A percentile compares a stretch with the other conserved stretches of the same genome.
phyloP scores from a whole-genome alignment of 2,888 invertebrate species.

The Elegia similella region DNA sequence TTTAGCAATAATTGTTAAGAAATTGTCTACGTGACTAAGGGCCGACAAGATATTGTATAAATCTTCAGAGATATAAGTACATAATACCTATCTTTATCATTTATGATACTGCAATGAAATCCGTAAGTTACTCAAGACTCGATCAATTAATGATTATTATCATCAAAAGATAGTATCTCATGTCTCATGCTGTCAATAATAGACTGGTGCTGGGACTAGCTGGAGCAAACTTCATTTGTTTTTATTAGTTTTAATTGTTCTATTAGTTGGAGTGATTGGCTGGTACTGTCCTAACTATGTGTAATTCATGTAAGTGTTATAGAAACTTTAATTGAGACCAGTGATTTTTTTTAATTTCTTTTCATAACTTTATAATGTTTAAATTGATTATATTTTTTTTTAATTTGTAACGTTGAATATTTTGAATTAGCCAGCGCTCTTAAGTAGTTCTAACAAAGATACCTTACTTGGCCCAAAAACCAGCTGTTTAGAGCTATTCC shows the following conservation, averaged over 20 bases:
- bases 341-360: no score
- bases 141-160: slow-evolving; percentile 10
- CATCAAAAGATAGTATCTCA: slow-evolving; percentile 11
- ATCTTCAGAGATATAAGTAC: slow-evolving; percentile 12
- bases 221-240: not conserved
- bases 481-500: slow-evolving; percentile 1
- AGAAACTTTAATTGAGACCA: no score
- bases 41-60: slow-evolving; percentile 14
- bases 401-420: no score
- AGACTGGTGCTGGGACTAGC: not conserved
- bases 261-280: not conserved
- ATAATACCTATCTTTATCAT: slow-evolving; percentile 11
- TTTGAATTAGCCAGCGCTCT: no score
- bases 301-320: not conserved
- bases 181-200: not conserved
- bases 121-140: slow-evolving; percentile 8
- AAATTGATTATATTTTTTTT: no score
- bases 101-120: slow-evolving; percentile 12
- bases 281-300: not conserved
- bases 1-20: slow-evolving; percentile 14
- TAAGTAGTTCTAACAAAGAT: not conserved
- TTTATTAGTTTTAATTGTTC: not conserved
- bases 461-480: not conserved
- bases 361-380: no score
- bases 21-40: slow-evolving; percentile 16